Conservation (phyloP, 2,113 vertebrate species). For the Pachypanchax playfairii region DNA sequence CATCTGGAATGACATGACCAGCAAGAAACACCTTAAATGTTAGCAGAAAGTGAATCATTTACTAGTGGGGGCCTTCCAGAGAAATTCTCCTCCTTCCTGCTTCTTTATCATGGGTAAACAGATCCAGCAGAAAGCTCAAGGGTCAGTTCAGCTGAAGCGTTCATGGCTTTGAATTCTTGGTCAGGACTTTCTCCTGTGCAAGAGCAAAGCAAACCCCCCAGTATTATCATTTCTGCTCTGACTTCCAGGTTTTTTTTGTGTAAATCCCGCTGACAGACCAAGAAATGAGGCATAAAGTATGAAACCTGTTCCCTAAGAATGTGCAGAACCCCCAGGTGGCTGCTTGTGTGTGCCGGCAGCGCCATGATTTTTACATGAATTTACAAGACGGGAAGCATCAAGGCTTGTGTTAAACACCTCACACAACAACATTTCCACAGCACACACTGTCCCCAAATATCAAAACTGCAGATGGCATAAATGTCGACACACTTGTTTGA, state of each 20-base stretch:
- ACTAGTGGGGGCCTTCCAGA: not conserved
- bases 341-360: constrained; percentile 9
- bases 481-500: constrained; percentile 23
- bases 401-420: constrained; percentile 14
- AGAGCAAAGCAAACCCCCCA: constrained; percentile 36
- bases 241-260: constrained; percentile 22
- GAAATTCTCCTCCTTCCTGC: not conserved
- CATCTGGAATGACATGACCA: constrained; percentile 99
- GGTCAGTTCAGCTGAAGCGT: constrained; percentile 5
- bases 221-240: constrained; percentile 2
- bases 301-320: constrained; percentile 11
- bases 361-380: constrained; percentile 9
- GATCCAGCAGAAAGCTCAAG: constrained; percentile 5
- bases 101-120: constrained; percentile 6
- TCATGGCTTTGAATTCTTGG: constrained; percentile 20
- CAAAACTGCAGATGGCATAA: constrained; percentile 16
- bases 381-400: constrained; percentile 4
- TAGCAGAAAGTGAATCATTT: constrained; percentile 65
- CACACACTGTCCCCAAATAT: constrained; percentile 23
- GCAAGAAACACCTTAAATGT: constrained; percentile 98
- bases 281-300: constrained; percentile 19
- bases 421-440: constrained; percentile 6
- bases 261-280: constrained; percentile 26
- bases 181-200: constrained; percentile 18
- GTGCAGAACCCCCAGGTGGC: constrained; percentile 19